phyloP scores from a whole-genome alignment of 2,888 invertebrate genomes.

The Congeria kusceri region DNA sequence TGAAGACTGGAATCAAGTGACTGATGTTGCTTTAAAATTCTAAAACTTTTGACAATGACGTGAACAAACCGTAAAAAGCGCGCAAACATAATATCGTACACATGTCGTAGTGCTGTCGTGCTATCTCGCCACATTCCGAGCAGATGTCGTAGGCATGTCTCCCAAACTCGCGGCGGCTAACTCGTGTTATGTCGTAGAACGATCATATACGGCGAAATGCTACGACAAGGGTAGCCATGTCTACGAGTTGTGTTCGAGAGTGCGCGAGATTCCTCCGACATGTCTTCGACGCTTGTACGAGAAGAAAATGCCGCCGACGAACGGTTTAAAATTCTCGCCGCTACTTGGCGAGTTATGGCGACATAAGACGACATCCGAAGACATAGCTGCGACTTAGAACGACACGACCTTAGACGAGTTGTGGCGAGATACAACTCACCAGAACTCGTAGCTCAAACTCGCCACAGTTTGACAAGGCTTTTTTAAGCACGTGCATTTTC shows the following conservation, averaged over 20 bases:
- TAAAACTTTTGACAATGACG: neutral
- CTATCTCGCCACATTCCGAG: neutral
- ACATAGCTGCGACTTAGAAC: no score
- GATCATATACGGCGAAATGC: neutral
- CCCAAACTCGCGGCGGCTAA: neutral
- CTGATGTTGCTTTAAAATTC: neutral
- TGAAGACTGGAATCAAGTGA: no score
- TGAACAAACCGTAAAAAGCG: neutral
- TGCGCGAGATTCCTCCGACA: neutral
- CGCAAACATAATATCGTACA: neutral
- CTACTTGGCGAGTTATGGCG: slow-evolving; percentile 1
- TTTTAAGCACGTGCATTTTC: no score
- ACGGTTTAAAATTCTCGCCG: slow-evolving; percentile 8
- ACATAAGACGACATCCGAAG: slow-evolving; percentile 3
- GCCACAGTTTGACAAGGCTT: no score
- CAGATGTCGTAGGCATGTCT: no score
- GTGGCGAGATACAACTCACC: no score
- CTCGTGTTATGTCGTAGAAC: slow-evolving; percentile 9
- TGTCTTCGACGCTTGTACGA: neutral
- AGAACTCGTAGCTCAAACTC: no score
- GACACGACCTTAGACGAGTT: no score
- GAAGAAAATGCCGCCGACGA: neutral
- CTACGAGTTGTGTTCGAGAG: neutral
- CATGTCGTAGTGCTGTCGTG: neutral
- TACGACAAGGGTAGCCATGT: slow-evolving; percentile 1